Base-by-base conservation (phyloP, 2,888 invertebrate genomes). In the Netelia inedita region DNA sequence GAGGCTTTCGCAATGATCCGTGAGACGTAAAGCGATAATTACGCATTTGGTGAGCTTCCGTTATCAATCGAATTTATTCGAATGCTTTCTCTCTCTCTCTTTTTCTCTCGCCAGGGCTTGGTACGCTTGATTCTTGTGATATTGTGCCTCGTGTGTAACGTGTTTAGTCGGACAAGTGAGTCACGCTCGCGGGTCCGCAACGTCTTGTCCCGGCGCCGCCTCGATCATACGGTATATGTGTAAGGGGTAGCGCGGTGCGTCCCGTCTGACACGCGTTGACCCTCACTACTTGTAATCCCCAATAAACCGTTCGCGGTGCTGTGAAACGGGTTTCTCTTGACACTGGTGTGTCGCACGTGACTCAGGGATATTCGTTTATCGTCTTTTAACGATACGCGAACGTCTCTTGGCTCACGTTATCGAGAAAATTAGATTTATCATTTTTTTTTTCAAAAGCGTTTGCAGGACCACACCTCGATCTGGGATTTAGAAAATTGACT, bases 221-320 rank as follows among this genome's bases (percentile, higher is more conserved):
- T 55, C 57, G 23, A 68, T 55, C 41, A 16, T 57, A 11, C 16
- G 19, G 9, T 55, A 55, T 57, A 19, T 10, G 21, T 57, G 2
- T 21, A 19, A 19, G 50, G 72, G 71, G 41, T 35, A 55, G 11
- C 55, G 9, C 53, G 50, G 75, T 65, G 63, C 14, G 35, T 5
- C 35, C 41, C 74, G 75, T 71, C 79, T 61, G 82, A 85, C 79
- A 85, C 72, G 66, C 79, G 85, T 68, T 79, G 85, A 85, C 82
- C 79, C 82, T 76, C 50, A 57, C 82, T 79, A 82, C 79, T 85
- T 78, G 84, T 81, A 81, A 81, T 81, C 68, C 73, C 63, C 16
- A 14, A 35, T 66, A 76, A 82, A 75, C 61, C 71, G 65, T 74
- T 41, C 6, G 21, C 65, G 43, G 71, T 82, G 53, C 41, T 55